phyloP scores from a whole-genome alignment of 2,888 invertebrate genomes.

The Kuschelorhynchus macadamiae region DNA sequence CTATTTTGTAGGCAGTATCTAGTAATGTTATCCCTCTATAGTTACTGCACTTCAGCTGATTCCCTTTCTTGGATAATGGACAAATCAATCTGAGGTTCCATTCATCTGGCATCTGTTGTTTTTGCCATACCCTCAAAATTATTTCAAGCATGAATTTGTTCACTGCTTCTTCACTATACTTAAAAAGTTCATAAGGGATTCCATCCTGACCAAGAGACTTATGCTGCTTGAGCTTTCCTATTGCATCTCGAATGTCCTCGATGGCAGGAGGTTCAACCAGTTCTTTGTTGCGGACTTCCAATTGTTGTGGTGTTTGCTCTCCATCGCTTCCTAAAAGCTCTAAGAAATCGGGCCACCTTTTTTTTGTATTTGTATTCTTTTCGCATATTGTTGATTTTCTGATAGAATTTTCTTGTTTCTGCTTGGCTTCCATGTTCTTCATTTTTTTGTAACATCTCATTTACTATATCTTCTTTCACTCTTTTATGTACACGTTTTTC shows the following conservation, averaged over 20 bases:
- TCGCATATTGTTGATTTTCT: slow-evolving; percentile 1
- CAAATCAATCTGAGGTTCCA: slow-evolving; percentile 4
- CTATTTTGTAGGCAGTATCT: not conserved
- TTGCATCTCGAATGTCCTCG: slow-evolving; percentile 4
- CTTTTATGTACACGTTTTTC: not conserved
- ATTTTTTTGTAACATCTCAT: not conserved
- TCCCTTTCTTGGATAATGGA: slow-evolving; percentile 10
- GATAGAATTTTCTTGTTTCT: slow-evolving; percentile 8
- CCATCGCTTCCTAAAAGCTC: not conserved
- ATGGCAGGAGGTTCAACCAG: slow-evolving; percentile 10
- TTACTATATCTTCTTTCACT: too few relatives aligned
- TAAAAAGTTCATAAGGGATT: slow-evolving; percentile 10
- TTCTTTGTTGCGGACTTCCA: not conserved
- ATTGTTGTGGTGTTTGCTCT: not conserved
- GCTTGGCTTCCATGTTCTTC: not conserved
- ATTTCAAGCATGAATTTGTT: slow-evolving; percentile 1
- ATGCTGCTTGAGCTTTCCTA: not conserved
- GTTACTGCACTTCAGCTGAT: slow-evolving; percentile 11
- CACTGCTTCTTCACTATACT: slow-evolving; percentile 5
- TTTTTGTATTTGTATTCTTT: not conserved
- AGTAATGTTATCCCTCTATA: not conserved
- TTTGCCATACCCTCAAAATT: slow-evolving; percentile 3
- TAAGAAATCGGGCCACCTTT: not conserved
- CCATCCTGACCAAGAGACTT: slow-evolving; percentile 3
- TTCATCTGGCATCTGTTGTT: not conserved